Conservation (phyloP, 2,888 invertebrate species). For the Lottia gigantea region DNA sequence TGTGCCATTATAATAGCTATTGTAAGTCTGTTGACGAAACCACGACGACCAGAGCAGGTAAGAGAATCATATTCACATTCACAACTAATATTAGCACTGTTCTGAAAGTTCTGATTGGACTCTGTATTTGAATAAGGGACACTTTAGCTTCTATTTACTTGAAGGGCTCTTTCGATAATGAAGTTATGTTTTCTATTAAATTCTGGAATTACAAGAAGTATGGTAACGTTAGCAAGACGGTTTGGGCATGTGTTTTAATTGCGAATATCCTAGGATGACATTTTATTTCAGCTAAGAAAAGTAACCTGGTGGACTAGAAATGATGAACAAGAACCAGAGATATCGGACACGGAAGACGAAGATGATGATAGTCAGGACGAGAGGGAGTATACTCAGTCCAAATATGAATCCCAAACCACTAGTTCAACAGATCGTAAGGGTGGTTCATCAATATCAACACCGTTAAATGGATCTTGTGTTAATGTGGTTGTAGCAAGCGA, state of each 20-base stretch:
- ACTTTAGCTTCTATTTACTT: background rate
- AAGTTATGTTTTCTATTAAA: too few species aligned
- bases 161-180: too few species aligned
- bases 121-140: too few species aligned
- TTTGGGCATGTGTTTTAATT: too few species aligned
- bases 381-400: background rate
- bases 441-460: background rate
- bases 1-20: conserved; percentile 39
- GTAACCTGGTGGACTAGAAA: conserved; percentile 44
- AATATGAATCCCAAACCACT: background rate
- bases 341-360: background rate
- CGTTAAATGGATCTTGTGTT: background rate
- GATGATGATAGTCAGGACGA: background rate
- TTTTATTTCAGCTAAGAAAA: conserved; percentile 29
- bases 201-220: too few species aligned
- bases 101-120: too few species aligned
- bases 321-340: conserved; percentile 35
- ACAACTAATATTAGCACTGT: too few species aligned
- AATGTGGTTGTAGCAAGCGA: background rate
- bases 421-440: too few species aligned
- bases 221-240: too few species aligned
- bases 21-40: background rate
- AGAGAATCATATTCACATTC: too few species aligned
- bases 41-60: conserved; percentile 37
- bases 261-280: too few species aligned